Evolutionary conservation across 2,797 vertebrate genomes (phyloP).

Genomic region (Clamator glandarius): DNA sequence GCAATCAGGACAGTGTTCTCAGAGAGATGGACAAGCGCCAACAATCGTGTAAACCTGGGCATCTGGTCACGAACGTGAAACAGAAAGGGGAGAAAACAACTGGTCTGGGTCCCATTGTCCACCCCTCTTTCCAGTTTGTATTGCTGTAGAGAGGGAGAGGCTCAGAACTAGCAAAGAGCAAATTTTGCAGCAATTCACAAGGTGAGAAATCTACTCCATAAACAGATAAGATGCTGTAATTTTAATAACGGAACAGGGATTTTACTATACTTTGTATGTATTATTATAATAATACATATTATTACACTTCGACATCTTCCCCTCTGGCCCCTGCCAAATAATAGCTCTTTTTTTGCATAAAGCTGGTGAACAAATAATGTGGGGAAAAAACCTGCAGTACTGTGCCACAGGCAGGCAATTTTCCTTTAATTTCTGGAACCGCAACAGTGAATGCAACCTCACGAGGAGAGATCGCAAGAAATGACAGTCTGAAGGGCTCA

Average conservation of each 20-base stretch:
- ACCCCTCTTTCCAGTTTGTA: background rate
- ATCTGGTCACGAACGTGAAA: rapidly evolving
- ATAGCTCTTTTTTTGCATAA: background rate
- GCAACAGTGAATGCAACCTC: background rate
- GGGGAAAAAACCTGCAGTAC: background rate
- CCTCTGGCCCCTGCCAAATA: rapidly evolving
- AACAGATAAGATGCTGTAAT: rapidly evolving
- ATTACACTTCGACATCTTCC: no score
- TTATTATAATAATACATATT: no score
- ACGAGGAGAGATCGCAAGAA: background rate
- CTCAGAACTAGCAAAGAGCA: background rate
- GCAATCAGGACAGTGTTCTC: background rate
- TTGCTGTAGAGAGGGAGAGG: background rate
- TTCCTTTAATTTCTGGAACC: background rate
- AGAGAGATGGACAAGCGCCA: background rate
- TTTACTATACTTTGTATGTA: no score
- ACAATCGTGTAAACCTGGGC: background rate
- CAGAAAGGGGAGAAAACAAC: background rate
- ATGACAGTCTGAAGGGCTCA: background rate
- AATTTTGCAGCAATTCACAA: background rate
- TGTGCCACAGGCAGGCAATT: background rate
- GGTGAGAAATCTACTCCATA: background rate
- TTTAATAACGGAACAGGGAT: background rate
- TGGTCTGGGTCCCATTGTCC: background rate
- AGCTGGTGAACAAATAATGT: background rate